Percentiles rank a stretch among this genome's conserved stretches.
Evolutionary conservation across 2,113 vertebrate species (phyloP).

Genomic region (Lethenteron camtschaticum): DNA sequence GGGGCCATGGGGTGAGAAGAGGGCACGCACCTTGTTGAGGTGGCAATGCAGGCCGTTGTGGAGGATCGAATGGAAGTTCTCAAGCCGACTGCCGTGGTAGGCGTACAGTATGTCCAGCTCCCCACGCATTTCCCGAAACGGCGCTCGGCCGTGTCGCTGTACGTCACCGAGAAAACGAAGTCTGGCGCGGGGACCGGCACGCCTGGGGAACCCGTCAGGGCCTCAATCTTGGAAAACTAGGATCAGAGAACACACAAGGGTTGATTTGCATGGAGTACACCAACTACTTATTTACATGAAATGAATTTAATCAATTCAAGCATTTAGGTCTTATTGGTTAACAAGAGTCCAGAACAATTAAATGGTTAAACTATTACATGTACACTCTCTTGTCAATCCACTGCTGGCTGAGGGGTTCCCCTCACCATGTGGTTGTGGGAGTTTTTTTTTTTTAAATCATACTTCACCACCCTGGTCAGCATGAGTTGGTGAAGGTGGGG

Average conservation of each 20-base stretch:
- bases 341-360: too few relatives aligned
- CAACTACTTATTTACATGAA: slow-evolving; percentile 6
- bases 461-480: too few relatives aligned
- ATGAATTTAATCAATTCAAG: background rate
- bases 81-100: slow-evolving; percentile 80
- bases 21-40: slow-evolving; percentile 51
- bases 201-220: slow-evolving; percentile 36
- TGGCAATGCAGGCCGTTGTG: slow-evolving; percentile 90
- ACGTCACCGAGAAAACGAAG: slow-evolving; percentile 74
- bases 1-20: too few relatives aligned
- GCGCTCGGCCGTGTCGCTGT: slow-evolving; percentile 48
- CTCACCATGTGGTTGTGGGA: too few relatives aligned
- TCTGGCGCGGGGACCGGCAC: slow-evolving; percentile 40
- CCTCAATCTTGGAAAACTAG: slow-evolving; percentile 56
- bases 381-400: too few relatives aligned
- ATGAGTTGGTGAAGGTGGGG: too few relatives aligned
- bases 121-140: slow-evolving; percentile 56
- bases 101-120: slow-evolving; percentile 64
- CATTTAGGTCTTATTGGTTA: background rate
- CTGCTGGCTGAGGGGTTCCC: too few relatives aligned
- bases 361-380: too few relatives aligned
- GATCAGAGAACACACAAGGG: slow-evolving; percentile 10
- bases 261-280: slow-evolving; percentile 6
- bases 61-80: slow-evolving; percentile 94
- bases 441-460: too few relatives aligned